These are phyloP conservation scores for Hydroisotoma schaefferi DNA, from an alignment of 2,888 invertebrate genomes.

Conservation along the genomic window DNA sequence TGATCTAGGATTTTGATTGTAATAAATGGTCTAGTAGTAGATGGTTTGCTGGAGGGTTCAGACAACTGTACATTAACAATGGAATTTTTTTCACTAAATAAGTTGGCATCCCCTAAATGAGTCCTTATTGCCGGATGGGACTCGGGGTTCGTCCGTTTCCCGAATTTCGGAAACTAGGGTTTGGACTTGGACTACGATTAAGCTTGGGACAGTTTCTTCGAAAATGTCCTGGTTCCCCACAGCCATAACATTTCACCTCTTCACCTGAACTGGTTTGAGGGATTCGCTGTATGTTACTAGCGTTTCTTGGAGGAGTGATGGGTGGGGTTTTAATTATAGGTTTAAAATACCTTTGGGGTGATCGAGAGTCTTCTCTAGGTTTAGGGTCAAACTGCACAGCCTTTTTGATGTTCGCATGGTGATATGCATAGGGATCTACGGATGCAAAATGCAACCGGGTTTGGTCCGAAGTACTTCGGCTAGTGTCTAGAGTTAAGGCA, in stretches of 20 bases:
- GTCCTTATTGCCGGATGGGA: too few relatives aligned
- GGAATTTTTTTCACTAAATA: neutral
- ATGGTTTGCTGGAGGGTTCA: neutral
- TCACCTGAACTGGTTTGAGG: neutral
- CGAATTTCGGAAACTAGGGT: neutral
- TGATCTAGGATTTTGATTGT: neutral
- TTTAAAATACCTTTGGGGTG: too few relatives aligned
- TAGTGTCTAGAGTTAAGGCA: too few relatives aligned
- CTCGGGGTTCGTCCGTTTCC: too few relatives aligned
- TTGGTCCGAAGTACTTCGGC: too few relatives aligned
- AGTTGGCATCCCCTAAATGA: too few relatives aligned
- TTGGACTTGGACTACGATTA: too few relatives aligned
- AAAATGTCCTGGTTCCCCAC: neutral
- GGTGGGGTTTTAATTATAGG: slow-evolving; percentile 6
- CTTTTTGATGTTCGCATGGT: neutral
- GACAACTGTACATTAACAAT: neutral
- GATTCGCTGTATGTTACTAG: too few relatives aligned
- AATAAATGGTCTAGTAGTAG: slow-evolving; percentile 12
- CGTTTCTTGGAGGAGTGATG: neutral
- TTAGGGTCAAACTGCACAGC: neutral
- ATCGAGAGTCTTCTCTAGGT: neutral
- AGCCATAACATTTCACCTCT: slow-evolving; percentile 7
- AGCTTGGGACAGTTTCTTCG: slow-evolving; percentile 1
- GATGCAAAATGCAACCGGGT: too few relatives aligned
- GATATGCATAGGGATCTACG: neutral